Percentiles rank a stretch among this genome's conserved stretches.
phyloP scores from a whole-genome alignment of 1,140 invertebrate species.

The Oryctes rhinoceros region DNA sequence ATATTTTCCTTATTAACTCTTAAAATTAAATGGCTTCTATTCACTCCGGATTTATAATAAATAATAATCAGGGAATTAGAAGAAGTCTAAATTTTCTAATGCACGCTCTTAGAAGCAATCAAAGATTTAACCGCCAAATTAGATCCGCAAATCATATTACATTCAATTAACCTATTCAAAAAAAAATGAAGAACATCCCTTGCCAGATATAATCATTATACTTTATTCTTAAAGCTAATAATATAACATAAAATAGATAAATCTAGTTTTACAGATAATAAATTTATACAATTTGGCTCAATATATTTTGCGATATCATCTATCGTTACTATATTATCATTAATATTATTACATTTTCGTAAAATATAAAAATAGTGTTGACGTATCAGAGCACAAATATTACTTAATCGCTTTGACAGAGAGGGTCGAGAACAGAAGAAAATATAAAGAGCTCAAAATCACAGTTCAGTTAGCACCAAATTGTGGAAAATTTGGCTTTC shows the following conservation, averaged over 20 bases:
- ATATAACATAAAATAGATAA: slow-evolving; percentile 38
- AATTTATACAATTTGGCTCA: slow-evolving; percentile 41
- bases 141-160: no score
- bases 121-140: no score
- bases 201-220: slow-evolving; percentile 13
- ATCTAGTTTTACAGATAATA: slow-evolving; percentile 26
- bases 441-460: slow-evolving; percentile 54
- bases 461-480: slow-evolving; percentile 61
- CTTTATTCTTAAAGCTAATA: slow-evolving; percentile 36
- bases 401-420: slow-evolving; percentile 21
- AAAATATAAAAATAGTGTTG: slow-evolving; percentile 52
- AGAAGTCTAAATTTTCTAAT: no score
- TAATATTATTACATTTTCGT: background rate
- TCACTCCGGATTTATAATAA: no score
- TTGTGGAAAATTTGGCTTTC: slow-evolving; percentile 54
- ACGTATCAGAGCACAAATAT: slow-evolving; percentile 43
- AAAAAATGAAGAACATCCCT: background rate
- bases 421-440: slow-evolving; percentile 27
- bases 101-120: no score
- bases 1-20: no score
- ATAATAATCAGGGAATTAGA: no score
- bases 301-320: slow-evolving; percentile 30
- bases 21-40: no score
- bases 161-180: no score
- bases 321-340: background rate